phyloP scores from a whole-genome alignment of 2,888 invertebrate species.

The Entomobrya multifasciata region DNA sequence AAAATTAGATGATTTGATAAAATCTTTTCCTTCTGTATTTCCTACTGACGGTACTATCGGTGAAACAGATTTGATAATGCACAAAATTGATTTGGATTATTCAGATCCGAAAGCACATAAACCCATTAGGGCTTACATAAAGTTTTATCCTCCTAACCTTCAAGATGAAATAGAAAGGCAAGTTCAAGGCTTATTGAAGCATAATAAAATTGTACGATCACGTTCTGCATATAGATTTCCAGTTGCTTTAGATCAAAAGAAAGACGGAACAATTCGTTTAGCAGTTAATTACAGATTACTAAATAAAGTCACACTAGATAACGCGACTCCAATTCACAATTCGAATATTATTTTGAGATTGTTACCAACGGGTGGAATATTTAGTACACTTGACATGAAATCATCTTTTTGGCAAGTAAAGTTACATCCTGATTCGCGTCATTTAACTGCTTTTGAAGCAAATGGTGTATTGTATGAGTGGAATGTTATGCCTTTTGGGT shows the following conservation, averaged over 20 bases:
- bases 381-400: not conserved
- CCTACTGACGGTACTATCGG: constrained; percentile 43
- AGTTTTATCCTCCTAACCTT: too few species aligned
- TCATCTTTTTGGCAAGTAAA: constrained; percentile 62
- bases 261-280: constrained; percentile 34
- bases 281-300: constrained; percentile 62
- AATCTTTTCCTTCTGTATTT: constrained; percentile 24
- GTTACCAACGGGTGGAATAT: not conserved
- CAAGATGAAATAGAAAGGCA: too few species aligned
- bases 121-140: too few species aligned
- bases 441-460: constrained; percentile 74
- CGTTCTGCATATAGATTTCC: constrained; percentile 41
- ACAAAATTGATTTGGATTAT: constrained; percentile 49
- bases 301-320: constrained; percentile 42
- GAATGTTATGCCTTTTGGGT: constrained; percentile 67
- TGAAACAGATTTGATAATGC: constrained; percentile 20
- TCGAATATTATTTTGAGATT: not conserved
- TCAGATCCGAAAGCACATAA: too few species aligned
- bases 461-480: constrained; percentile 63
- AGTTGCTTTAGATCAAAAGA: constrained; percentile 37
- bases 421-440: constrained; percentile 43
- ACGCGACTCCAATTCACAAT: constrained; percentile 34
- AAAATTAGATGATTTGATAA: constrained; percentile 5
- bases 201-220: constrained; percentile 35
- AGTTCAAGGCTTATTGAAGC: constrained; percentile 39